Evolutionary conservation across 2,888 invertebrate genomes (phyloP).

Genomic region (Hoplodrina ambigua): DNA sequence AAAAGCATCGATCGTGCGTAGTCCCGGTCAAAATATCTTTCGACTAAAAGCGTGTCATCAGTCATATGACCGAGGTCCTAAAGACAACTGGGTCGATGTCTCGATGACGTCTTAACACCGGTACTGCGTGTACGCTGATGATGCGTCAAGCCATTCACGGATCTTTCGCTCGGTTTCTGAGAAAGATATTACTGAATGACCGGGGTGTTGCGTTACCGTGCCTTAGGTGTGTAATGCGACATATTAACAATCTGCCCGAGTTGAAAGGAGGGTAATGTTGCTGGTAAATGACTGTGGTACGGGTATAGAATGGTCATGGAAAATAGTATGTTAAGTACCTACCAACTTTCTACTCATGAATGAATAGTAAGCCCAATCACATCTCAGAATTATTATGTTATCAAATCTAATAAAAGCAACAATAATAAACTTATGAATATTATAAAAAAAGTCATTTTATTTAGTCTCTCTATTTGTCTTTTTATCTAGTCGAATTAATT

Average conservation of each 20-base stretch:
- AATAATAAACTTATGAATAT: neutral
- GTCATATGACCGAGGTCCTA: constrained; percentile 12
- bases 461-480: no score
- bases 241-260: constrained; percentile 18
- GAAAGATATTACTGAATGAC: constrained; percentile 52
- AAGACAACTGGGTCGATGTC: constrained; percentile 53
- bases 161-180: constrained; percentile 65
- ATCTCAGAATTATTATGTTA: no score
- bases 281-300: constrained; percentile 15
- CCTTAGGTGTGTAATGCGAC: constrained; percentile 43
- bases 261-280: constrained; percentile 39
- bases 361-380: neutral
- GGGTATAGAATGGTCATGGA: neutral
- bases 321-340: neutral
- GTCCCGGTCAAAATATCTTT: constrained; percentile 10
- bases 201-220: constrained; percentile 40
- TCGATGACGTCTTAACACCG: constrained; percentile 64
- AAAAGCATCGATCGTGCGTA: constrained; percentile 15
- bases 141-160: constrained; percentile 67
- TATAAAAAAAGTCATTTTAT: no score
- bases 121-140: constrained; percentile 61
- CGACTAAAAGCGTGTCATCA: constrained; percentile 17
- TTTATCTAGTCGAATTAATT: no score
- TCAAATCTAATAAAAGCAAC: neutral
- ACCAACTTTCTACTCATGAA: neutral